These are phyloP conservation scores for Formica selysi DNA, from an alignment of 1,140 invertebrate species.

Conservation along the genomic window DNA sequence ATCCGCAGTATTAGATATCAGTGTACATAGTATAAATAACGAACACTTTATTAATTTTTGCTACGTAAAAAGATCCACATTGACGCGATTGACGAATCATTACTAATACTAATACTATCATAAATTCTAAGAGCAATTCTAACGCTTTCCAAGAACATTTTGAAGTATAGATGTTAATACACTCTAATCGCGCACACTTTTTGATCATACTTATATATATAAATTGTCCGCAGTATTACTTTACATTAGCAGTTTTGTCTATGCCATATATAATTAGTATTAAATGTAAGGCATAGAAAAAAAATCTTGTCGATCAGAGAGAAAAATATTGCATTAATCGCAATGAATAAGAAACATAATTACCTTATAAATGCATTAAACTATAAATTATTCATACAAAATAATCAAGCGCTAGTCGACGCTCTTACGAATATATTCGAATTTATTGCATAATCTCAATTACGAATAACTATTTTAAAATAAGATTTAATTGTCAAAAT, in stretches of 20 bases:
- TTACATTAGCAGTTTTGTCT: slow-evolving; percentile 33
- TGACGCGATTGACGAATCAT: slow-evolving; percentile 34
- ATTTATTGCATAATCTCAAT: slow-evolving; percentile 7
- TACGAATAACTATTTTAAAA: not conserved
- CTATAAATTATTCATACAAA: slow-evolving; percentile 5
- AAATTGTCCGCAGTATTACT: slow-evolving; percentile 20
- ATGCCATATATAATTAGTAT: slow-evolving; percentile 33
- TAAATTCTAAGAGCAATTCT: slow-evolving; percentile 40
- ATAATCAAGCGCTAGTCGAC: not conserved
- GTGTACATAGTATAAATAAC: slow-evolving; percentile 30
- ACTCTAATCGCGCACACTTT: slow-evolving; percentile 18
- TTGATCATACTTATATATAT: slow-evolving; percentile 15
- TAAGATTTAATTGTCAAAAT: not conserved
- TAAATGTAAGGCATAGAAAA: slow-evolving; percentile 3
- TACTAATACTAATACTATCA: slow-evolving; percentile 32
- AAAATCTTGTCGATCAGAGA: not conserved
- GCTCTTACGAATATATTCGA: slow-evolving; percentile 2
- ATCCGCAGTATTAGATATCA: slow-evolving; percentile 18
- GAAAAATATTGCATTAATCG: not conserved
- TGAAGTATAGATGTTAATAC: slow-evolving; percentile 21
- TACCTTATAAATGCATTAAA: not conserved
- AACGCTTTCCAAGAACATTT: slow-evolving; percentile 29
- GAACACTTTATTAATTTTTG: slow-evolving; percentile 47
- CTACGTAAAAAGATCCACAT: slow-evolving; percentile 16
- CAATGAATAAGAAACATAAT: slow-evolving; percentile 27